Evolutionary conservation across 2,797 vertebrate species (phyloP).

Genomic region (Xenops minutus): DNA sequence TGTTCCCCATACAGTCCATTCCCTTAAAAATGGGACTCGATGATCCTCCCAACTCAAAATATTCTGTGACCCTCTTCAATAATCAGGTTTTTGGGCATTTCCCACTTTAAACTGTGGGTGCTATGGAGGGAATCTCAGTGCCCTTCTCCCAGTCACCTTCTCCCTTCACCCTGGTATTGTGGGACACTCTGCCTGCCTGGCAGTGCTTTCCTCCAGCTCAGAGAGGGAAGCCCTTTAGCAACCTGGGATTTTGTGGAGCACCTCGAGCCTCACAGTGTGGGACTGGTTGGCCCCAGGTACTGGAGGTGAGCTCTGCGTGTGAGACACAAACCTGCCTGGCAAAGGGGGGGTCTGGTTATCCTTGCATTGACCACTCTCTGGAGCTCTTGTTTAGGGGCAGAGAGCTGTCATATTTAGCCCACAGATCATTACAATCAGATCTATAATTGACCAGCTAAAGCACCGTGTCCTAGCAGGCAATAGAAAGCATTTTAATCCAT

Average conservation of each 20-base stretch:
- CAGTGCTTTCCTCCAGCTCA: neutral
- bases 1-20: neutral
- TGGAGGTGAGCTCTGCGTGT: neutral
- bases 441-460: neutral
- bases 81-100: neutral
- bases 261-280: neutral
- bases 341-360: neutral
- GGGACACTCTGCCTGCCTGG: neutral
- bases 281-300: neutral
- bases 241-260: neutral
- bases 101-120: neutral
- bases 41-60: neutral
- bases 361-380: neutral
- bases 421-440: neutral
- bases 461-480: neutral
- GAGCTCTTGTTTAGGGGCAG: neutral
- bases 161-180: neutral
- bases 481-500: constrained; percentile 33
- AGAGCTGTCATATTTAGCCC: neutral
- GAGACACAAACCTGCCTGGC: neutral
- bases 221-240: neutral
- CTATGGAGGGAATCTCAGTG: neutral
- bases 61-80: neutral
- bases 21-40: no score
- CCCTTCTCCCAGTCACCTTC: neutral